These are phyloP conservation scores for Colletes gigas DNA, from an alignment of 1,140 invertebrate species.

Conservation along the genomic window DNA sequence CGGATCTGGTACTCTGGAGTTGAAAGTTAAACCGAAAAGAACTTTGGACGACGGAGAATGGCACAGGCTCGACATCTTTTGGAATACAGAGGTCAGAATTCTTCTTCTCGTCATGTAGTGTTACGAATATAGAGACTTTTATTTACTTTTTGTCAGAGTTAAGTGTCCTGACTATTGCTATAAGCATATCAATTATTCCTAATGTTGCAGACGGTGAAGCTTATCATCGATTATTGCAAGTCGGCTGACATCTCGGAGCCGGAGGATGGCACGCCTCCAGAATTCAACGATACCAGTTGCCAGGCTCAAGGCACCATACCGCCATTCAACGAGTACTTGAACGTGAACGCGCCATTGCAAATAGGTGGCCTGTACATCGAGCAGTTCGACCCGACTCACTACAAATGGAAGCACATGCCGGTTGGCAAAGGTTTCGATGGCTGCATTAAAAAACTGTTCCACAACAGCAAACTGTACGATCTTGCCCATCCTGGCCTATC, in stretches of 20 bases:
- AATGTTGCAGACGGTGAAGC: constrained; percentile 85
- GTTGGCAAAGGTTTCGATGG: constrained; percentile 95
- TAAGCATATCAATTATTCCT: neutral
- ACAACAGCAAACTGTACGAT: constrained; percentile 97
- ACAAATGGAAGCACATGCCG: constrained; percentile 93
- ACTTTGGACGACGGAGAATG: constrained; percentile 96
- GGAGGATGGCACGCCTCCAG: constrained; percentile 92
- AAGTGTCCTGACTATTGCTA: neutral
- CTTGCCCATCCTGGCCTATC: constrained; percentile 93
- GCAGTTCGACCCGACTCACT: constrained; percentile 91
- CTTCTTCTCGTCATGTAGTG: neutral
- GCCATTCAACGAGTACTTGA: constrained; percentile 97
- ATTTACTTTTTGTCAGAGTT: neutral
- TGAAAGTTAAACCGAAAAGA: constrained; percentile 93
- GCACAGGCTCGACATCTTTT: constrained; percentile 97
- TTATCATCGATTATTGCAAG: constrained; percentile 96
- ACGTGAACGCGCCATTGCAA: constrained; percentile 97
- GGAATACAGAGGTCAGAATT: constrained; percentile 90
- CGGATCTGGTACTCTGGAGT: constrained; percentile 95
- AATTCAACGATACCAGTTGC: constrained; percentile 93
- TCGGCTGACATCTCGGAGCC: constrained; percentile 92
- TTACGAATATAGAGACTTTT: neutral
- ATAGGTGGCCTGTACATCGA: constrained; percentile 94
- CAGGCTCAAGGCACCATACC: constrained; percentile 93
- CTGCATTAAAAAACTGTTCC: constrained; percentile 96